Evolutionary conservation across 2,888 invertebrate species (phyloP).

Genomic region (Drosophila koepferae): DNA sequence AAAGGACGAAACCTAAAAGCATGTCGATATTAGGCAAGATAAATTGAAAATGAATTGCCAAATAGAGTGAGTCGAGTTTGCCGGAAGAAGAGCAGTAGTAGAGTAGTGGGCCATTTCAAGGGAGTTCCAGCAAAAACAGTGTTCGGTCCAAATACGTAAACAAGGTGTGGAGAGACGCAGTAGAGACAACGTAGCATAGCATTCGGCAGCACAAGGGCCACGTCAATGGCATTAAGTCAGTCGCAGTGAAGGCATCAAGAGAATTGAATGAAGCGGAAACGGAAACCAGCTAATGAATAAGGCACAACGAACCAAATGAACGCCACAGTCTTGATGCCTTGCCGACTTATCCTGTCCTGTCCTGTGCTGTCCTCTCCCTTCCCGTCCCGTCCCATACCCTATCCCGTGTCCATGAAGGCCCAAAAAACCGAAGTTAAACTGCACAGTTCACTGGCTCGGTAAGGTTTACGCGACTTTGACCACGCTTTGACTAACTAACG

Average conservation of each 20-base stretch:
- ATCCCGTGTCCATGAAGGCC: not conserved
- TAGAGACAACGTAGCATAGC: constrained; percentile 36
- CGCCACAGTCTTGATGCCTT: constrained; percentile 33
- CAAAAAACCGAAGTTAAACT: constrained; percentile 33
- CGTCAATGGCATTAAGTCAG: constrained; percentile 76
- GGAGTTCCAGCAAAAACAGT: constrained; percentile 40
- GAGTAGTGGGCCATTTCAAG: constrained; percentile 2
- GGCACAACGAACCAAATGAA: constrained; percentile 77
- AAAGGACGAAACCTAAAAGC: constrained; percentile 58
- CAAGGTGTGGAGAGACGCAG: constrained; percentile 21
- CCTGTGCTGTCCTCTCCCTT: not conserved
- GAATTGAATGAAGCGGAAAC: constrained; percentile 79
- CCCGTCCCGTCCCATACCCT: not conserved
- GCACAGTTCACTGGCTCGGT: constrained; percentile 50
- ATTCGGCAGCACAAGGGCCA: constrained; percentile 45
- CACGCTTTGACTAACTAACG: constrained; percentile 43
- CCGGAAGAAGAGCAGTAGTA: not conserved
- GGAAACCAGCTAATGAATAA: constrained; percentile 77
- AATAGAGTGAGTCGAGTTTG: constrained; percentile 44
- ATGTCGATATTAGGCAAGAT: constrained; percentile 82
- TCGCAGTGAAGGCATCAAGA: constrained; percentile 55
- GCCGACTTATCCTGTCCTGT: constrained; percentile 13
- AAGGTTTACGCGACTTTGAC: constrained; percentile 16
- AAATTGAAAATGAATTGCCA: constrained; percentile 80
- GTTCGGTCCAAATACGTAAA: constrained; percentile 52